A percentile compares a stretch with the other conserved stretches of the same genome.
phyloP scores from a whole-genome alignment of 2,888 invertebrate genomes.

The Branchellion lobata region DNA sequence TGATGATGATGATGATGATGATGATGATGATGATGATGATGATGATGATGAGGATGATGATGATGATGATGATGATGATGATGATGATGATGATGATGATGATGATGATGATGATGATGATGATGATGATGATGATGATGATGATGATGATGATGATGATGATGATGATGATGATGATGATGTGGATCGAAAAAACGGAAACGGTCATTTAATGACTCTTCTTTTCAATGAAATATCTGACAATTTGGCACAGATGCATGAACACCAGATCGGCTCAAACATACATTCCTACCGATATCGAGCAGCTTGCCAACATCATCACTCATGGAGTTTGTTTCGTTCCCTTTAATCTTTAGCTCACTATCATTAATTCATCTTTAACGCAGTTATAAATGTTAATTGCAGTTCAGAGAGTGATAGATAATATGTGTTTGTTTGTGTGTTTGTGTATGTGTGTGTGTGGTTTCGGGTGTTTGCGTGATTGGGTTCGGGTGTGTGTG shows the following conservation, averaged over 20 bases:
- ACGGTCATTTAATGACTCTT: not conserved
- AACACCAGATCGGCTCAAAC: constrained; percentile 63
- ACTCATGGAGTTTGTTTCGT: constrained; percentile 73
- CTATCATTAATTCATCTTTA: too few species aligned
- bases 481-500: too few species aligned
- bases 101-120: not conserved
- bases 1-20: not conserved
- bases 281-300: constrained; percentile 82
- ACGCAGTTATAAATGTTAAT: too few species aligned
- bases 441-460: too few species aligned
- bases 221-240: not conserved
- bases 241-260: not conserved
- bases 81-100: not conserved
- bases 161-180: not conserved
- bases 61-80: not conserved
- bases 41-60: not conserved
- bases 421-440: too few species aligned
- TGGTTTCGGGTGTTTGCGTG: too few species aligned
- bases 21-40: not conserved
- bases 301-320: constrained; percentile 86
- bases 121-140: not conserved
- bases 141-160: not conserved
- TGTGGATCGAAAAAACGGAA: too few species aligned
- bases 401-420: too few species aligned
- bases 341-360: too few species aligned